Percentiles rank a stretch among this genome's conserved stretches.
These are phyloP conservation scores for Philotrypesis tridentata DNA, from an alignment of 1,140 invertebrate species.

Conservation along the genomic window DNA sequence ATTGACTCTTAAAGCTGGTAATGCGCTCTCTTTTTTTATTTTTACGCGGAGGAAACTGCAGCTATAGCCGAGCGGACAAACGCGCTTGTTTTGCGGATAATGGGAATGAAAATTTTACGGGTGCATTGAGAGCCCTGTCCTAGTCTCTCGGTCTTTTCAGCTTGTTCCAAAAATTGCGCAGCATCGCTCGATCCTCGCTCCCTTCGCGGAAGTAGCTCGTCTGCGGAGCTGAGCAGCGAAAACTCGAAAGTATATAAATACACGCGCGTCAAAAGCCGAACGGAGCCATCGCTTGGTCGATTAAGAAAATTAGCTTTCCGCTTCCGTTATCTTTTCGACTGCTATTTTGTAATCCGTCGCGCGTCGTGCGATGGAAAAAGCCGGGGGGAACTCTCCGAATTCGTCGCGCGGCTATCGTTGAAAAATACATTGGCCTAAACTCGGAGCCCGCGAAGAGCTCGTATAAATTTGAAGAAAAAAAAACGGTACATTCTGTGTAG, in stretches of 20 bases:
- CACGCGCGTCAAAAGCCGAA: not conserved
- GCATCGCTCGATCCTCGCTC: not conserved
- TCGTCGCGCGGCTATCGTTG: not conserved
- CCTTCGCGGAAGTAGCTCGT: too few relatives aligned
- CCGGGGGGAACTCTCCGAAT: too few relatives aligned
- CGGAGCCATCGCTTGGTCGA: too few relatives aligned
- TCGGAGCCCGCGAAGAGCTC: not conserved
- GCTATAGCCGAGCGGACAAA: conserved; percentile 20
- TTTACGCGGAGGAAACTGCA: conserved; percentile 48
- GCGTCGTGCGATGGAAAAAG: too few relatives aligned
- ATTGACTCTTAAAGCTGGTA: conserved; percentile 52
- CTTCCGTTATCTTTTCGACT: too few relatives aligned
- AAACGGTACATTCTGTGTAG: not conserved
- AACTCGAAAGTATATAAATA: too few relatives aligned
- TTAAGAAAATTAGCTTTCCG: too few relatives aligned
- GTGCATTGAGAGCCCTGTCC: too few relatives aligned
- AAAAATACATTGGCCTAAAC: not conserved
- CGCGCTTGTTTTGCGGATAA: conserved; percentile 32
- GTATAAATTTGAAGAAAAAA: not conserved
- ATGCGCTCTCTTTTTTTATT: conserved; percentile 40
- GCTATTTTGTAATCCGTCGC: too few relatives aligned
- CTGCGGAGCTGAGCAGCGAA: too few relatives aligned
- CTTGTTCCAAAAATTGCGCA: not conserved
- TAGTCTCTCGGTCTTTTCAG: not conserved
- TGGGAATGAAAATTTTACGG: conserved; percentile 27